phyloP scores from a whole-genome alignment of 2,113 vertebrate genomes.

The Pholis gunnellus region DNA sequence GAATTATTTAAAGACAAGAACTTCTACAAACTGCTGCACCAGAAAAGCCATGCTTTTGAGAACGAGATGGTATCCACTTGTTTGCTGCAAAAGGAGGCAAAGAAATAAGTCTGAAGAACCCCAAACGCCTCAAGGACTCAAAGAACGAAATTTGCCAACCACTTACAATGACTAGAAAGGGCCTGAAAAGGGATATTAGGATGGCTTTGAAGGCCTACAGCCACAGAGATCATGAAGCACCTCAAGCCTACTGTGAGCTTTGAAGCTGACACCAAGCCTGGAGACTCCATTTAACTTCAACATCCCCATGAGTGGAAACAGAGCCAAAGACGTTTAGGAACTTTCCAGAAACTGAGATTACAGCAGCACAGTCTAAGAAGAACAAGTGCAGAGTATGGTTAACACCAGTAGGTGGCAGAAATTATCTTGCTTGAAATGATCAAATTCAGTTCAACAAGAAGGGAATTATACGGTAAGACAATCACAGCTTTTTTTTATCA shows the following conservation, averaged over 20 bases:
- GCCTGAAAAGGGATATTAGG: neutral
- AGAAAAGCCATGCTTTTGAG: neutral
- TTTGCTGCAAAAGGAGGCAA: too few species aligned
- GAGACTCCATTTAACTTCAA: neutral
- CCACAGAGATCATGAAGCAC: neutral
- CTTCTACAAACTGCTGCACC: neutral
- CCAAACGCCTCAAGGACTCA: neutral
- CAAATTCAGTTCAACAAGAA: neutral
- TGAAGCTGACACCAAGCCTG: neutral
- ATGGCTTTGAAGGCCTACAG: neutral
- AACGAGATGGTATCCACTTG: neutral
- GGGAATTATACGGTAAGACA: neutral
- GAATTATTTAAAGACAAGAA: neutral
- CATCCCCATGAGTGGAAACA: neutral
- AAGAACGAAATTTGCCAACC: neutral
- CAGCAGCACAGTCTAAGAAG: neutral
- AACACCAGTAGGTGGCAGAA: constrained; percentile 36
- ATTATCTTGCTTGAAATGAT: neutral
- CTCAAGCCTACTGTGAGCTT: neutral
- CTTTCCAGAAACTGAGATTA: neutral
- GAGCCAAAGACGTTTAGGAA: neutral
- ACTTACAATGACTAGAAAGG: neutral
- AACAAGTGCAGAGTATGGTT: neutral
- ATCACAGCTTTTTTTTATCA: too few species aligned
- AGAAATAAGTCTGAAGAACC: neutral